A percentile compares a stretch with the other conserved stretches of the same genome.
Conservation (phyloP, 2,797 vertebrate species). For the Enoplosus armatus region DNA sequence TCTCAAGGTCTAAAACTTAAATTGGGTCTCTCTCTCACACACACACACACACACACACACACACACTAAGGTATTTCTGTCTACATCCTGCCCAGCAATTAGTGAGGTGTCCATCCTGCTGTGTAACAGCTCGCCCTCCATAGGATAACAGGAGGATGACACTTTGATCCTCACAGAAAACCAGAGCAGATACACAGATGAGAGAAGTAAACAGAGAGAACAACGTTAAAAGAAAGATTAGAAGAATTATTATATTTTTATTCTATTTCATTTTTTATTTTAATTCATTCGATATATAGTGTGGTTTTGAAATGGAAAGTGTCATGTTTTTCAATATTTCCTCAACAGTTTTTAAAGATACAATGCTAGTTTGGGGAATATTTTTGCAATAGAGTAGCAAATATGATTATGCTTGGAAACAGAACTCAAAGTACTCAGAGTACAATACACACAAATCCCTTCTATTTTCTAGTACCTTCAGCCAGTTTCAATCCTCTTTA, state of each 20-base stretch:
- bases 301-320: not conserved
- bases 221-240: not conserved
- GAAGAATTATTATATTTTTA: not conserved
- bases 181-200: conserved; percentile 15
- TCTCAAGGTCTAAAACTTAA: not conserved
- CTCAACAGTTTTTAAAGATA: not conserved
- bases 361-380: not conserved
- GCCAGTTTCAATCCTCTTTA: not conserved
- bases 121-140: conserved; percentile 25
- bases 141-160: conserved; percentile 15
- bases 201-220: conserved; percentile 17
- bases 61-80: not conserved
- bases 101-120: conserved; percentile 35
- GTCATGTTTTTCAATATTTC: not conserved
- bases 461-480: too few relatives aligned
- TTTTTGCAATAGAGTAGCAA: not conserved
- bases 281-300: not conserved
- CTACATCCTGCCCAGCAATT: conserved; percentile 35
- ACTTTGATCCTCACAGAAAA: conserved; percentile 23
- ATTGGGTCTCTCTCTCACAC: conserved; percentile 2
- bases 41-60: conserved; percentile 24
- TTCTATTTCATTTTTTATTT: not conserved
- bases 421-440: not conserved
- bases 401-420: not conserved
- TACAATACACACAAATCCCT: not conserved